phyloP scores from a whole-genome alignment of 1,140 invertebrate species.

The Drosophila murphyi region DNA sequence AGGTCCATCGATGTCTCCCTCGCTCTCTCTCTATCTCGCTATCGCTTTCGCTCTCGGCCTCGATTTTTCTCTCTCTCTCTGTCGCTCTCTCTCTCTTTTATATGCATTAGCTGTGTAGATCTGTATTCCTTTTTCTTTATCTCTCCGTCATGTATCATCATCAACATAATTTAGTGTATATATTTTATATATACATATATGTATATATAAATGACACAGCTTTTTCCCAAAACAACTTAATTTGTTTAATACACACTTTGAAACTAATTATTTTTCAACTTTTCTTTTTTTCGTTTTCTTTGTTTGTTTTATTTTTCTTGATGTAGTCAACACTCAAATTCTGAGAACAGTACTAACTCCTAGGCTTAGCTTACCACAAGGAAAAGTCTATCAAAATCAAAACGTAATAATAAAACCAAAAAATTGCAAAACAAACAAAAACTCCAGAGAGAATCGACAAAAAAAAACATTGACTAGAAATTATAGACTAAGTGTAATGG shows the following conservation, averaged over 20 bases:
- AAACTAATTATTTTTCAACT: conserved; percentile 71
- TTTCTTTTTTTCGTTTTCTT: conserved; percentile 66
- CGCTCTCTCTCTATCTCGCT: neutral
- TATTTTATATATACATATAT: conserved; percentile 4
- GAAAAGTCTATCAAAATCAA: conserved; percentile 16
- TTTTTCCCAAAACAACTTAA: conserved; percentile 19
- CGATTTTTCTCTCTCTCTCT: neutral
- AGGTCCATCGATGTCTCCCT: neutral
- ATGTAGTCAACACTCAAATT: conserved; percentile 80
- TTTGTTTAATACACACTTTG: conserved; percentile 49
- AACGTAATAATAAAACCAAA: conserved; percentile 32
- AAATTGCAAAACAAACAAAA: conserved; percentile 16
- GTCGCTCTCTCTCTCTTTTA: neutral
- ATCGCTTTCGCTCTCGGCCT: neutral
- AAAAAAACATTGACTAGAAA: conserved; percentile 13
- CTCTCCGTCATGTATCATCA: neutral
- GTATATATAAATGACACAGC: neutral
- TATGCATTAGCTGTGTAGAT: neutral
- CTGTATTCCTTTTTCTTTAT: neutral
- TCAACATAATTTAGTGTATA: conserved; percentile 8
- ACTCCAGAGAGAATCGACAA: conserved; percentile 27
- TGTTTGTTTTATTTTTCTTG: conserved; percentile 38
- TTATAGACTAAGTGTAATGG: conserved; percentile 12
- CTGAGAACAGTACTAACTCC: conserved; percentile 78
- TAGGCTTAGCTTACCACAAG: conserved; percentile 53